These are phyloP conservation scores for Aviceda subcristata DNA, from an alignment of 2,113 vertebrate genomes.

Conservation along the genomic window DNA sequence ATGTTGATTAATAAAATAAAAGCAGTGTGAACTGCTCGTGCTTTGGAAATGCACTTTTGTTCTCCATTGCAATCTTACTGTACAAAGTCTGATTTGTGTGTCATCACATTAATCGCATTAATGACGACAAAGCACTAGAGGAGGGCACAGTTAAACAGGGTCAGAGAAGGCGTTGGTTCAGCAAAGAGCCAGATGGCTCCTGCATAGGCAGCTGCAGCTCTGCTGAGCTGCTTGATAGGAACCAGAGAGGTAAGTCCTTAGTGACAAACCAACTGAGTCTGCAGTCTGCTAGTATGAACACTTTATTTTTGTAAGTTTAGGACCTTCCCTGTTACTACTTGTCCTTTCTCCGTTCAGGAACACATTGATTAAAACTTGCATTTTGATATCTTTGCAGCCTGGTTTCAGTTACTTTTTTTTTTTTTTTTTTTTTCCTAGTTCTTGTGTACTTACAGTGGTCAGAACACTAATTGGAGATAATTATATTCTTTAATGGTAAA, in stretches of 20 bases:
- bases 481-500: not conserved
- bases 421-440: not conserved
- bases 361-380: not conserved
- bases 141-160: not conserved
- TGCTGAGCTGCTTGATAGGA: slow-evolving; percentile 46
- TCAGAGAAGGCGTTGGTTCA: slow-evolving; percentile 11
- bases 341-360: not conserved
- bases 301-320: not conserved
- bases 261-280: slow-evolving; percentile 21
- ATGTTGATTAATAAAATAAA: slow-evolving; percentile 36
- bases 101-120: not conserved
- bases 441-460: not conserved
- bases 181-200: slow-evolving; percentile 62
- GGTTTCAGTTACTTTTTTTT: not conserved
- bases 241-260: slow-evolving; percentile 36
- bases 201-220: slow-evolving; percentile 56
- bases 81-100: not conserved
- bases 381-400: not conserved
- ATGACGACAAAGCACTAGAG: not conserved
- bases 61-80: not conserved
- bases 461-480: not conserved
- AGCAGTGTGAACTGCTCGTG: not conserved
- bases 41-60: not conserved
- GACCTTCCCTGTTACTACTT: not conserved
- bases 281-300: not conserved